phyloP scores from a whole-genome alignment of 2,113 vertebrate genomes.

The Xenotilapia caudafasciata region DNA sequence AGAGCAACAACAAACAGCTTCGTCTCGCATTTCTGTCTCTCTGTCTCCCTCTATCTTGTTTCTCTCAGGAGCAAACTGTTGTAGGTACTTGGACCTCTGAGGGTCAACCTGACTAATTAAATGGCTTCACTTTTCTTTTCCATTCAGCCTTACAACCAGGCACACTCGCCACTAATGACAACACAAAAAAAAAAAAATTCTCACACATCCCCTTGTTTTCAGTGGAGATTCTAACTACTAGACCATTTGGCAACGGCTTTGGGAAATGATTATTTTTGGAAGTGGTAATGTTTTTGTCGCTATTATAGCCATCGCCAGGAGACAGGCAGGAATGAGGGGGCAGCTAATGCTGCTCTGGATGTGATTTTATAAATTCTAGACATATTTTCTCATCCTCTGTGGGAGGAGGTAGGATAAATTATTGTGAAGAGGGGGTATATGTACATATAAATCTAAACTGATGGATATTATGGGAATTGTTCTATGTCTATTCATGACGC shows the following conservation, averaged over 20 bases:
- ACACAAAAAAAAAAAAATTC: conserved; percentile 11
- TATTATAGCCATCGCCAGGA: conserved; percentile 39
- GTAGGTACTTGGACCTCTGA: not conserved
- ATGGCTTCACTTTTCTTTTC: conserved; percentile 5
- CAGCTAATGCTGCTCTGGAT: conserved; percentile 6
- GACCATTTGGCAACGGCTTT: conserved; percentile 39
- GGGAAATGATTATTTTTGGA: conserved; percentile 66
- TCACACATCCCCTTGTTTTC: conserved; percentile 28
- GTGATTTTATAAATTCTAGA: conserved; percentile 48
- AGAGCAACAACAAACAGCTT: conserved; percentile 4
- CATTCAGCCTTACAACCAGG: not conserved
- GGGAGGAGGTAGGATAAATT: conserved; percentile 30
- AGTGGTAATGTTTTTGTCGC: conserved; percentile 46
- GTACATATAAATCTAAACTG: conserved; percentile 45
- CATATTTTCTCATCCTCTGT: conserved; percentile 54
- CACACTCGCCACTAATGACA: conserved; percentile 9
- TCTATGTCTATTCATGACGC: conserved; percentile 45
- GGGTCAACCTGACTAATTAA: conserved; percentile 5
- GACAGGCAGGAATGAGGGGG: conserved; percentile 50
- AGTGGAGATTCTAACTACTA: conserved; percentile 1
- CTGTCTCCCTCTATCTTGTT: not conserved
- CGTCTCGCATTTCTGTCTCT: not conserved
- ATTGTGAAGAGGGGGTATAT: not conserved
- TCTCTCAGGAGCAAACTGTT: not conserved
- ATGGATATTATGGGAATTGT: conserved; percentile 39